phyloP scores from a whole-genome alignment of 2,797 vertebrate species.

The Crenichthys baileyi region DNA sequence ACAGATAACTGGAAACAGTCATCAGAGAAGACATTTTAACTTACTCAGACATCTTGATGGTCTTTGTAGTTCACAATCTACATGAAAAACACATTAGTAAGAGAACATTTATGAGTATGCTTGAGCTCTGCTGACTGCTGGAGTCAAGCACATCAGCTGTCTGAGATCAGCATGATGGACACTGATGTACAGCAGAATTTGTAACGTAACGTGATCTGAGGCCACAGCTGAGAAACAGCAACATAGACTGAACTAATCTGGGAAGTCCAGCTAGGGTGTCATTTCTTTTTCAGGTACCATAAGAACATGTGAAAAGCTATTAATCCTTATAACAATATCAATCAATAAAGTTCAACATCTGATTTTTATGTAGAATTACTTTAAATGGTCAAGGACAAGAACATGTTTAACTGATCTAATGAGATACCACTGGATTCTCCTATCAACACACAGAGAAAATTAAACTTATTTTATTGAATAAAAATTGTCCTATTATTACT shows the following conservation, averaged over 20 bases:
- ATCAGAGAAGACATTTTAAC: conserved; percentile 36
- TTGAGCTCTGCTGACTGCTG: conserved; percentile 6
- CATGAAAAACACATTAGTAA: neutral
- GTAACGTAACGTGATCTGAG: conserved; percentile 54
- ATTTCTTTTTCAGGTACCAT: neutral
- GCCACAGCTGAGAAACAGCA: conserved; percentile 67
- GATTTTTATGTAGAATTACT: neutral
- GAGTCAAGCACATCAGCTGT: conserved; percentile 15
- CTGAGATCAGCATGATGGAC: conserved; percentile 56
- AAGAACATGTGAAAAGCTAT: conserved; percentile 4
- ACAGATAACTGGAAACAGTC: neutral
- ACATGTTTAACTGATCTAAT: neutral
- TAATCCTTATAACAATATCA: conserved; percentile 1
- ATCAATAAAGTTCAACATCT: neutral
- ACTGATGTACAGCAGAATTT: conserved; percentile 35
- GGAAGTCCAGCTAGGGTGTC: conserved; percentile 56
- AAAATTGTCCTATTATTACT: neutral
- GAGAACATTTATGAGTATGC: conserved; percentile 1
- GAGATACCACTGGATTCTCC: neutral
- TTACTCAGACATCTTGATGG: conserved; percentile 79
- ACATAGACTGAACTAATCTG: conserved; percentile 65
- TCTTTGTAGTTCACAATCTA: conserved; percentile 60
- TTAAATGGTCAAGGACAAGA: neutral
- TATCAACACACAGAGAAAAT: neutral
- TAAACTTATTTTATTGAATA: neutral